A percentile compares a stretch with the other conserved stretches of the same genome.
These are phyloP conservation scores for Castor canadensis DNA, from an alignment of 2,113 vertebrate genomes.

Conservation along the genomic window DNA sequence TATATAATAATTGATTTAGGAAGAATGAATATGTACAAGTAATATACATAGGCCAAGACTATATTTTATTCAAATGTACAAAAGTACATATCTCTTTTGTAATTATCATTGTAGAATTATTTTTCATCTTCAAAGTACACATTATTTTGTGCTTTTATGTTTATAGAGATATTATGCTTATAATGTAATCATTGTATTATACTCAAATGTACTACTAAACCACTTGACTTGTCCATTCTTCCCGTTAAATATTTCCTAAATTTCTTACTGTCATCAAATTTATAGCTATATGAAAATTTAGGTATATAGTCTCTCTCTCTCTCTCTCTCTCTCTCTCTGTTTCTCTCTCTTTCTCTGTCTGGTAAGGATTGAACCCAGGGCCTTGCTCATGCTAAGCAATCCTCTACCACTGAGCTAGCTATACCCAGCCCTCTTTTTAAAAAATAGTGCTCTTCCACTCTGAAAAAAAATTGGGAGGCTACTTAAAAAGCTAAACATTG, in stretches of 20 bases:
- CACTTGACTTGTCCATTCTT: background rate
- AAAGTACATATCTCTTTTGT: background rate
- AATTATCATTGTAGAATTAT: background rate
- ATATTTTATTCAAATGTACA: background rate
- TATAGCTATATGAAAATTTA: background rate
- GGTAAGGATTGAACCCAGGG: no score
- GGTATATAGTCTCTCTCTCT: background rate
- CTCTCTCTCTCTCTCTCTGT: background rate
- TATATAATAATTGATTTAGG: background rate
- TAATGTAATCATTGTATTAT: background rate
- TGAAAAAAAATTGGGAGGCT: no score
- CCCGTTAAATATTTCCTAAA: background rate
- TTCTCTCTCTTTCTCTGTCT: background rate
- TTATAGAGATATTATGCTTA: background rate
- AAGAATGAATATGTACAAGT: background rate
- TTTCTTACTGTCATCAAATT: background rate
- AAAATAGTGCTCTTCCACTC: background rate
- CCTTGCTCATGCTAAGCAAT: background rate
- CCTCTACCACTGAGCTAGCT: background rate
- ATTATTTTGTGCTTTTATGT: background rate
- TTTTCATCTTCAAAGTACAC: background rate
- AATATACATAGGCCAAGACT: background rate
- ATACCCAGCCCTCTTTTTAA: background rate
- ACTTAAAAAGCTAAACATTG: no score
- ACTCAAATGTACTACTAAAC: background rate